These are phyloP conservation scores for Encarsia formosa DNA, from an alignment of 2,888 invertebrate genomes.

Conservation along the genomic window DNA sequence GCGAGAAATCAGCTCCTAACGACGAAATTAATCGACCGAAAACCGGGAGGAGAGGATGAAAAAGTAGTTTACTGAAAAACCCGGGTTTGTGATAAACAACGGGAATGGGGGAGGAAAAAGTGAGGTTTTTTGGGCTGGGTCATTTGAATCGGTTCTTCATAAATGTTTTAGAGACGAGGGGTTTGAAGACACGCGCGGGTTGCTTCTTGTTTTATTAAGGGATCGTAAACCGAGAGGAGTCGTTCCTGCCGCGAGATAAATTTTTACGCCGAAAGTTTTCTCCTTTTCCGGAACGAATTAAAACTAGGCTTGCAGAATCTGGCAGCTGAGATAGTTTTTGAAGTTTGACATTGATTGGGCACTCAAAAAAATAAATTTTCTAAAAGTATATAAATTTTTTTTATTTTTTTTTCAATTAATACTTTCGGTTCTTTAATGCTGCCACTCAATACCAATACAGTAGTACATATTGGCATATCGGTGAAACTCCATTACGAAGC, in stretches of 20 bases:
- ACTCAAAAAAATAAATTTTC: too few relatives aligned
- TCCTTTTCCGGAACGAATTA: too few relatives aligned
- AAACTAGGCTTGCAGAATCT: too few relatives aligned
- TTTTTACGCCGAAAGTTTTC: constrained; percentile 17
- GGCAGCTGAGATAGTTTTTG: too few relatives aligned
- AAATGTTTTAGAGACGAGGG: constrained; percentile 22
- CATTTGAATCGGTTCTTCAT: constrained; percentile 25
- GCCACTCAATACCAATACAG: too few relatives aligned
- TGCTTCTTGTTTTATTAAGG: constrained; percentile 6
- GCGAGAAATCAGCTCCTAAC: background rate
- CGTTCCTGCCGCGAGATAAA: constrained; percentile 17
- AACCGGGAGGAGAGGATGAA: background rate
- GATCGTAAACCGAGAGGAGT: constrained; percentile 7
- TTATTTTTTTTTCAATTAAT: too few relatives aligned
- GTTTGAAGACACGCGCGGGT: background rate
- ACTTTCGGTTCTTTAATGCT: too few relatives aligned
- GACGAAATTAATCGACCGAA: constrained; percentile 6
- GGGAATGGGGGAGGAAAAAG: background rate
- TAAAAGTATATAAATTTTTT: too few relatives aligned
- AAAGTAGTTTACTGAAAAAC: too few relatives aligned
- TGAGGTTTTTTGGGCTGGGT: background rate
- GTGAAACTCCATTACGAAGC: too few relatives aligned
- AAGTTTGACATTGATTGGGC: too few relatives aligned
- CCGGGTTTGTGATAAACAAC: background rate
- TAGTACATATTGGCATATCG: too few relatives aligned